Base-by-base conservation (phyloP, 2,888 invertebrate species). In the Therioaphis trifolii region DNA sequence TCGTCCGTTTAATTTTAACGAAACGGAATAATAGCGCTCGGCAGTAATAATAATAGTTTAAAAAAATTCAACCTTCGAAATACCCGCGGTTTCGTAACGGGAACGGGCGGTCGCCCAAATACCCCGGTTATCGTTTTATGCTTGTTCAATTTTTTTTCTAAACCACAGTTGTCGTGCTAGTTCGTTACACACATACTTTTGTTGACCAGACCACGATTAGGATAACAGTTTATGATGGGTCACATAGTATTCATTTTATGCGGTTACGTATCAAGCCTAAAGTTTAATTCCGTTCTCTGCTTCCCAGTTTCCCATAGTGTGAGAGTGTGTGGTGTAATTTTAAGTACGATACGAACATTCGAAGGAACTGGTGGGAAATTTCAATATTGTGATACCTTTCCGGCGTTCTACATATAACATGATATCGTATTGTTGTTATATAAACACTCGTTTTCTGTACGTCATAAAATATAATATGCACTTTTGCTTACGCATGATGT, bases 1-100 rank as follows among this genome's bases (percentile, higher is more conserved):
- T 35, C 46, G 75, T n/a, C 9, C 21, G 46, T 43, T 21, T 29
- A 76, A 76, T 63, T 66, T 77, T 77, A 21, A 66, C 66, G 21
- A 49, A 49, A 46, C 24, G 4, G 7, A 52, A 72, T 72, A 29
- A 52, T 14, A 18, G n/a, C n/a, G n/a, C n/a, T n/a, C n/a, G n/a
- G n/a, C 18, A 74, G 49, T 74, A 9, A 49, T 71, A 74, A 55
- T 55, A 15, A n/a, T 29, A 18, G 18, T n/a, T n/a, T n/a, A 5
- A 14, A 12, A 75, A 40, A 61, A 46, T 61, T n/a, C 27, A 27
- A 61, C 75, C 75, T 61, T 76, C 43, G 55, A 52, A 29, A 21
- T 52, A 11, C 29, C 46, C 21, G 80, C 46, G 61, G 80, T 80
- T 80, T 80, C 71, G 46, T 71, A 71, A 71, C 80, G 71, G 80